phyloP scores from a whole-genome alignment of 64 coral and sea anemone species.

The Orbicella faveolata region DNA sequence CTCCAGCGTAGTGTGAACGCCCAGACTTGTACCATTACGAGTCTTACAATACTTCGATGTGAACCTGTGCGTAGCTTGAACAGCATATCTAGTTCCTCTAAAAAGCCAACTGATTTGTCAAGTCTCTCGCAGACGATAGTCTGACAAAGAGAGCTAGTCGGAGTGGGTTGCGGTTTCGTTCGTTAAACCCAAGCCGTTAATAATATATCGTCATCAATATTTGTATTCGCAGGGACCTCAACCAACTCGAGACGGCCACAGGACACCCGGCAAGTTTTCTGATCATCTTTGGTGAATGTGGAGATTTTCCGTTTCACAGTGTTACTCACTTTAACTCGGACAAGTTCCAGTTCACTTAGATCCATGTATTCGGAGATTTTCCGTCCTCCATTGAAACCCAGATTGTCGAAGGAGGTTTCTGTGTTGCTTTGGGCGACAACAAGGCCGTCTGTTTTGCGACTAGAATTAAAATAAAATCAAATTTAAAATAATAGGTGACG shows the following conservation, averaged over 20 bases:
- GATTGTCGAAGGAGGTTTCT: conserved; percentile 61
- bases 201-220: conserved; percentile 8
- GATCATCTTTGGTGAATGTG: conserved; percentile 57
- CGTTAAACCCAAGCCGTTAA: conserved; percentile 15
- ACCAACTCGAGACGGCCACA: conserved; percentile 48
- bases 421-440: conserved; percentile 51
- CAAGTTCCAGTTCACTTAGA: conserved; percentile 45
- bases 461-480: not conserved
- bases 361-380: conserved; percentile 73
- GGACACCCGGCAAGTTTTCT: conserved; percentile 30
- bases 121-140: too few relatives aligned
- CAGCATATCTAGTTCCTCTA: too few relatives aligned
- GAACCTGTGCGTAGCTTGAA: too few relatives aligned
- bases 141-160: too few relatives aligned
- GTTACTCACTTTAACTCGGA: conserved; percentile 36
- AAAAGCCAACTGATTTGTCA: too few relatives aligned
- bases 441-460: not conserved
- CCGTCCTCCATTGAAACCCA: conserved; percentile 52
- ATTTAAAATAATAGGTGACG: too few relatives aligned
- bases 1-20: too few relatives aligned
- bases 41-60: too few relatives aligned
- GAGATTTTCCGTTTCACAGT: conserved; percentile 61
- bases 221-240: conserved; percentile 36
- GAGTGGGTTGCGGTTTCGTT: too few relatives aligned
- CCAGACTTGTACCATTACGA: too few relatives aligned